Evolutionary conservation across 2,797 vertebrate genomes (phyloP).

Genomic region (Dicrostonyx torquatus): DNA sequence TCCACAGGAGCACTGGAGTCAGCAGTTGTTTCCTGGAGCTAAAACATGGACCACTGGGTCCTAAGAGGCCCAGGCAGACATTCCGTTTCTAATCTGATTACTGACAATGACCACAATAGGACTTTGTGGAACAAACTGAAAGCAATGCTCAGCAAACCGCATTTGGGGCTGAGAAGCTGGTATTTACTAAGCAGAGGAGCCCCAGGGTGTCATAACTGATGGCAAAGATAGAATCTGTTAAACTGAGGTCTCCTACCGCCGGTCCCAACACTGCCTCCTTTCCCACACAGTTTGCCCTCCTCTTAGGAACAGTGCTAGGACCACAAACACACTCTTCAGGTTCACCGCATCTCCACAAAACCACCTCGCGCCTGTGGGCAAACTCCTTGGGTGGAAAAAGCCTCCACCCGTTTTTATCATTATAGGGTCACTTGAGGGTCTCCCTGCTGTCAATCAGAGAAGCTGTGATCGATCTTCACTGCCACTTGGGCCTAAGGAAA

Average conservation of each 20-base stretch:
- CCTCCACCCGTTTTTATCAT: not conserved
- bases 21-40: not conserved
- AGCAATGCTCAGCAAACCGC: not conserved
- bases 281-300: not conserved
- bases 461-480: not conserved
- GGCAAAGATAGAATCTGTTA: not conserved
- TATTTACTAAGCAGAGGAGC: not conserved
- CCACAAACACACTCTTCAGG: not conserved
- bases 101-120: not conserved
- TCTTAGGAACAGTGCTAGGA: not conserved
- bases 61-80: not conserved
- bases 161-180: not conserved
- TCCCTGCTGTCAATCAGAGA: not conserved
- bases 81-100: not conserved
- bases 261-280: not conserved
- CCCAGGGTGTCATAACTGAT: not conserved
- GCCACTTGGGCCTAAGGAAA: not conserved
- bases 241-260: not conserved
- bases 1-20: not conserved
- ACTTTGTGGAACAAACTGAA: slow-evolving; percentile 31
- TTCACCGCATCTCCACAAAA: not conserved
- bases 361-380: not conserved
- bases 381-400: not conserved
- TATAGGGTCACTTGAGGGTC: not conserved
- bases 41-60: not conserved